Evolutionary conservation across 2,797 vertebrate species (phyloP).

Genomic region (Hoplostethus atlanticus): DNA sequence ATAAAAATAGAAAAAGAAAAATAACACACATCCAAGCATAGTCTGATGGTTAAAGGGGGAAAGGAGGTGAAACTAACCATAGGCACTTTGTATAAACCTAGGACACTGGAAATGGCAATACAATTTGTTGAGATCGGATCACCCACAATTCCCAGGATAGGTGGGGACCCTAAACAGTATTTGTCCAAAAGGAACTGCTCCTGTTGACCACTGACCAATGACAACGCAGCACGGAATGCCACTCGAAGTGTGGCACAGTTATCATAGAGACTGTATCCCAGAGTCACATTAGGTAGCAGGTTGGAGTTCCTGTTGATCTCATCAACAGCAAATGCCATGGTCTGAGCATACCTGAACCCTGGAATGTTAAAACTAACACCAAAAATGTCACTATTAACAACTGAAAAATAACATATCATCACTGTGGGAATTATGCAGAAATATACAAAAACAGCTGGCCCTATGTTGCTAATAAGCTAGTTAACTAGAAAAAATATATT

Average conservation of each 20-base stretch:
- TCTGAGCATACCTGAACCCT: constrained; percentile 69
- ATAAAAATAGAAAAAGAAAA: accelerated
- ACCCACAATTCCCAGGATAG: constrained; percentile 65
- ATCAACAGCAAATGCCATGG: constrained; percentile 79
- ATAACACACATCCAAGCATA: not conserved
- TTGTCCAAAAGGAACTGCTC: constrained; percentile 33
- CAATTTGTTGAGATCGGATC: constrained; percentile 60
- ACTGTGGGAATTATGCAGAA: constrained; percentile 32
- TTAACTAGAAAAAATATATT: no score
- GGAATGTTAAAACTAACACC: constrained; percentile 67
- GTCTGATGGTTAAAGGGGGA: accelerated
- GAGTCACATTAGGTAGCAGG: constrained; percentile 73
- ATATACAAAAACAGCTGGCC: constrained; percentile 11
- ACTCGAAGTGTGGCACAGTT: constrained; percentile 71
- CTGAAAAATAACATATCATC: not conserved
- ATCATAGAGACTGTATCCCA: constrained; percentile 78
- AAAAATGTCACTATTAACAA: not conserved
- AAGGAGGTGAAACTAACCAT: constrained; percentile 52
- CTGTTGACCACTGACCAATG: constrained; percentile 53
- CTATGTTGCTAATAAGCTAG: no score
- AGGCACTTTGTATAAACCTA: constrained; percentile 64
- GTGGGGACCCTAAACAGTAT: constrained; percentile 46
- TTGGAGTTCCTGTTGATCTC: constrained; percentile 76
- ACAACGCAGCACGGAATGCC: constrained; percentile 74
- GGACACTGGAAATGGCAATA: constrained; percentile 59